phyloP scores from a whole-genome alignment of 2,797 vertebrate genomes.

The Poeciliopsis paucimaculata region DNA sequence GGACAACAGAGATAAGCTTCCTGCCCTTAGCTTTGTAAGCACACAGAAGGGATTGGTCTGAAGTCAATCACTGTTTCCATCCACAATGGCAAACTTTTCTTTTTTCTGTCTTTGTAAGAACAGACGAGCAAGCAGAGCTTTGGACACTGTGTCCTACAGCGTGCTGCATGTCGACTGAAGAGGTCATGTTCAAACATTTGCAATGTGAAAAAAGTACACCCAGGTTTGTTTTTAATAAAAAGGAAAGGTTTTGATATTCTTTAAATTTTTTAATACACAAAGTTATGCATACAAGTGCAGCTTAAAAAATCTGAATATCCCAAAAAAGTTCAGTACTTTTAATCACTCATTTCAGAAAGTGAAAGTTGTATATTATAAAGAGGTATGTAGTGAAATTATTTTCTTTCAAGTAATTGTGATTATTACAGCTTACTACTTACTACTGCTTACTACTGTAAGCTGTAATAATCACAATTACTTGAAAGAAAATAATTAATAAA shows the following conservation, averaged over 20 bases:
- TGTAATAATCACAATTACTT: too few relatives aligned
- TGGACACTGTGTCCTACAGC: conserved; percentile 1
- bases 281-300: not conserved
- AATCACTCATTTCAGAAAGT: not conserved
- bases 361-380: not conserved
- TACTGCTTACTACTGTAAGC: too few relatives aligned
- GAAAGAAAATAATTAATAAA: too few relatives aligned
- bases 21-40: conserved; percentile 33
- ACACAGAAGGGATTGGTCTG: conserved; percentile 24
- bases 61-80: conserved; percentile 54
- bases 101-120: conserved; percentile 16
- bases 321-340: not conserved
- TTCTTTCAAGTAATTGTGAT: not conserved
- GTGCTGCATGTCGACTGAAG: conserved; percentile 13
- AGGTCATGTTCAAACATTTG: conserved; percentile 11
- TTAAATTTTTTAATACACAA: not conserved
- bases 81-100: conserved; percentile 35
- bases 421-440: not conserved
- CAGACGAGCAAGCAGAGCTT: conserved; percentile 51
- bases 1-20: conserved; percentile 62
- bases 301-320: not conserved
- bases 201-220: not conserved
- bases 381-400: not conserved
- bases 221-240: not conserved
- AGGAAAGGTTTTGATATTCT: not conserved